phyloP scores from a whole-genome alignment of 2,113 vertebrate species.

The Xenopus laevis region DNA sequence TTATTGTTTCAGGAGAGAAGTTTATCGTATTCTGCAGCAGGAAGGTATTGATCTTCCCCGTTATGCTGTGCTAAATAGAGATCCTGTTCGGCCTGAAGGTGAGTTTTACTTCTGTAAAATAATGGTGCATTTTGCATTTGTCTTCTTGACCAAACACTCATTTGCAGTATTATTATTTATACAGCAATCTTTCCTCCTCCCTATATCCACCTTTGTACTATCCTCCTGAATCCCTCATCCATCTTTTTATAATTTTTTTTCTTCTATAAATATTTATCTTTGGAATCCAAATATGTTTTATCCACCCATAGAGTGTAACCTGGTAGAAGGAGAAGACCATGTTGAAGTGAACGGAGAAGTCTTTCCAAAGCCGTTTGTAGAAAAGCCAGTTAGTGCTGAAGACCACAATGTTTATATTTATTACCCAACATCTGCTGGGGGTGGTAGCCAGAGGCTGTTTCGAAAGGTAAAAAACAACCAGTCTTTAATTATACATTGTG shows the following conservation, averaged over 20 bases:
- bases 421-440: conserved; percentile 93
- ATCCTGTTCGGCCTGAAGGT: conserved; percentile 93
- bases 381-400: conserved; percentile 96
- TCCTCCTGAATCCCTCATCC: too few relatives aligned
- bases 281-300: conserved; percentile 17
- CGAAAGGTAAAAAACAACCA: conserved; percentile 76
- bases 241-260: too few relatives aligned
- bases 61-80: conserved; percentile 92
- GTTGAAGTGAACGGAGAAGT: conserved; percentile 95
- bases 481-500: too few relatives aligned
- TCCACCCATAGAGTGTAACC: conserved; percentile 79
- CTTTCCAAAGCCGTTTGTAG: conserved; percentile 96
- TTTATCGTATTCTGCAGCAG: conserved; percentile 95
- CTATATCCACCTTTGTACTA: too few relatives aligned
- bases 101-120: conserved; percentile 35
- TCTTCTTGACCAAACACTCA: too few relatives aligned
- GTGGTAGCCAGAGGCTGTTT: conserved; percentile 95
- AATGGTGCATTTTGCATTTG: conserved; percentile 19
- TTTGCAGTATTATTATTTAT: too few relatives aligned
- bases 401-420: conserved; percentile 99
- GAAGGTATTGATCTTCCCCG: conserved; percentile 95
- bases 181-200: too few relatives aligned
- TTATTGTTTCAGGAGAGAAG: conserved; percentile 85
- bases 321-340: conserved; percentile 94
- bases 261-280: too few relatives aligned